Evolutionary conservation across 1,140 invertebrate genomes (phyloP), one percentile per base, ranked within the genome.

Genomic region (Temnothorax curvispinosus): DNA sequence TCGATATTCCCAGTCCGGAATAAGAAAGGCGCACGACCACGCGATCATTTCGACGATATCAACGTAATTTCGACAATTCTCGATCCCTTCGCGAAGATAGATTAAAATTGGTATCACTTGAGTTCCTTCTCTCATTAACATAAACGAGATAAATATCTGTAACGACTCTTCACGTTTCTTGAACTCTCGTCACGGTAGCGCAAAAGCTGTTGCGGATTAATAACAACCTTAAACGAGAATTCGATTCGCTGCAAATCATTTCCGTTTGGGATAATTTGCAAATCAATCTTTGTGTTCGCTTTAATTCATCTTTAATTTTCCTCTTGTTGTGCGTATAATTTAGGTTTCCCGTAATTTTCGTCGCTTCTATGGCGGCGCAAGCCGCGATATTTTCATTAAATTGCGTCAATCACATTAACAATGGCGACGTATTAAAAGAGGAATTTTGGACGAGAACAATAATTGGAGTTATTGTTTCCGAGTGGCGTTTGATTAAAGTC

Each of bases 71-170:
- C 65, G 11, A 72, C 80, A 58, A 58, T 62, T 74, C 56, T 75
- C 54, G 54, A 75, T 84, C 69, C 13, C 41, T 6, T 11, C 11
- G 13, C 69, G 8, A 13, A 75, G 69, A 75, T 84, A 84, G 69
- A 84, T 81, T 81, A 74, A 75, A 84, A 75, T 84, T 60, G n/a
- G 27, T 75, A 84, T 84, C 80, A 50, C 80, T 21, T 21, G 1
- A 2, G 8, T 44, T 15, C 32, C 69, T 60, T n/a, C 44, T 47
- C 50, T 60, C 52, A 82, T 84, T 75, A 74, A 44, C 80, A 84
- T 75, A 47, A 75, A 35, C 41, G 54, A 60, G 69, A 84, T 75
- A 75, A 75, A 50, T n/a, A 60, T 82, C 69, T 60, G 21, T 21
- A 13, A 9, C 78, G 38, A 44, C 27, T 72, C 15, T 27, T 60